Evolutionary conservation across 2,113 vertebrate genomes (phyloP), one percentile per base, ranked within the genome.

Genomic region (Saguinus imperator): DNA sequence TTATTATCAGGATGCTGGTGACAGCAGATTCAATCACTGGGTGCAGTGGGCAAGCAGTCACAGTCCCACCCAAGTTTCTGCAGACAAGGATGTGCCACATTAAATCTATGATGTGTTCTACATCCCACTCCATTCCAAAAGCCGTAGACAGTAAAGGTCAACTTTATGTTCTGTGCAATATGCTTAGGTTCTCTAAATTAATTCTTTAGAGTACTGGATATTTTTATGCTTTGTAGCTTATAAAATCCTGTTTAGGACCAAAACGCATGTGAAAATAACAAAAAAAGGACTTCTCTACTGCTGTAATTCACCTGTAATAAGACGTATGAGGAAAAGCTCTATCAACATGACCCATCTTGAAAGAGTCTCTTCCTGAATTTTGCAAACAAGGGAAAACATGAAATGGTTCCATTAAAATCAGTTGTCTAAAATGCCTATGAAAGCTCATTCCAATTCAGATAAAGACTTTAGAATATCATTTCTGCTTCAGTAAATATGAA

Each of bases 121-220:
- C 99, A 98, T 98, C 99, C 99, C 98, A 98, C 98, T 98, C 98
- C 95, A 99, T 99, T 98, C 98, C 97, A 94, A 98, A 98, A 97
- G 98, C 98, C 91, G 68, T 84, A 98, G 98, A 98, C 98, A 97
- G 98, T 97, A 99, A 99, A 99, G 98, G 98, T 99, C 99, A 99
- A 98, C 99, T 99, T 99, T 99, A 98, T 99, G 99, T 99, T 98
- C 98, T 99, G 98, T 98, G 98, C 98, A 99, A 98, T 99, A 98
- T 98, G 98, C 99, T 99, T 98, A 98, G 99, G 97, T 98, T 98
- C 98, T 98, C 98, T 98, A 98, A 98, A 98, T 98, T 98, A 98
- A 98, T 98, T 99, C 98, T 98, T 98, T 92, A 97, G 98, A 98
- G 97, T 97, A 91, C 94, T 92, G 77, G 97, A 79, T 98, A 96